Evolutionary conservation across 2,113 vertebrate genomes (phyloP).

Genomic region (Arenaria interpres): DNA sequence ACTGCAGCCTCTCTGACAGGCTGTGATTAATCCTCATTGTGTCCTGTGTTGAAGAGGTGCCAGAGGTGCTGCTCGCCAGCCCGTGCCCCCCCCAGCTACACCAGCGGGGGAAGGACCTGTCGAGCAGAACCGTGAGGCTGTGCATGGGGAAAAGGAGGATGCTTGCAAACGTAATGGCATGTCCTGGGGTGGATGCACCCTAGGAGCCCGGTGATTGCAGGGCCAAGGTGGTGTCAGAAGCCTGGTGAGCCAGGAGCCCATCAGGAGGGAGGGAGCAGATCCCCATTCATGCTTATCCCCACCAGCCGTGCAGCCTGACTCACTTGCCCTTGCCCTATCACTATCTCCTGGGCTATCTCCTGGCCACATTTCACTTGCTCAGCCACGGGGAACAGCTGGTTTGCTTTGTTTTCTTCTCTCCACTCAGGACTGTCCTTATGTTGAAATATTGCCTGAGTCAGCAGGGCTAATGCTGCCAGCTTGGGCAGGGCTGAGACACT

Average conservation of each 20-base stretch:
- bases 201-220: accelerated
- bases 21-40: conserved; percentile 56
- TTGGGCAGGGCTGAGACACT: neutral
- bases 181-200: neutral
- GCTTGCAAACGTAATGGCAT: accelerated
- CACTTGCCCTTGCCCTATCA: neutral
- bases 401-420: neutral
- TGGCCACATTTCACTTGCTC: accelerated
- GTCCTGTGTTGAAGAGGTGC: neutral
- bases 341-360: neutral
- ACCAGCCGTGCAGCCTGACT: neutral
- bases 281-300: accelerated
- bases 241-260: accelerated
- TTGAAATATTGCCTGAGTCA: neutral
- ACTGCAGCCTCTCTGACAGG: neutral
- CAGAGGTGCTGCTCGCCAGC: neutral
- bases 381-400: accelerated
- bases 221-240: neutral
- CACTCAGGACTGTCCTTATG: neutral
- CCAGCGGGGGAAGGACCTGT: neutral
- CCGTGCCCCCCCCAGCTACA: accelerated
- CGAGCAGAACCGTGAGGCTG: accelerated
- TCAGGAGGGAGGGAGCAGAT: neutral
- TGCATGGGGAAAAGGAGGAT: neutral
- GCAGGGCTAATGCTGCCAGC: neutral